Percentiles rank a stretch among this genome's conserved stretches.
Conservation (phyloP, 2,797 vertebrate genomes). For the Acanthurus tractus region DNA sequence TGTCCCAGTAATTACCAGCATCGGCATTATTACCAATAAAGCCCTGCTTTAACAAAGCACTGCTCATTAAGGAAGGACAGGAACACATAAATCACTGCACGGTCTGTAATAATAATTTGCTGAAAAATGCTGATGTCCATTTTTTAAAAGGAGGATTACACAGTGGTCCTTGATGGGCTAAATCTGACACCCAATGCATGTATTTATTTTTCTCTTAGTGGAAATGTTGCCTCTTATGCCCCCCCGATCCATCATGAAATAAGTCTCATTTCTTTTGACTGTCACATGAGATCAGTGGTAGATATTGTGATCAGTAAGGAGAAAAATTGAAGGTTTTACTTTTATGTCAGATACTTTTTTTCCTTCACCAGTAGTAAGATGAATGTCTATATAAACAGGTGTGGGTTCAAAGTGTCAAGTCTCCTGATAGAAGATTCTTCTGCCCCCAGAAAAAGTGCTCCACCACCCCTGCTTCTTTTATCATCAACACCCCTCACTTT, state of each 20-base stretch:
- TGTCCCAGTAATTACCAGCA: slow-evolving; percentile 47
- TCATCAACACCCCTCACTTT: slow-evolving; percentile 32
- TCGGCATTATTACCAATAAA: slow-evolving; percentile 33
- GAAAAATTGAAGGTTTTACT: slow-evolving; percentile 43
- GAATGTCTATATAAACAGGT: slow-evolving; percentile 44
- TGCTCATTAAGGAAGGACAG: slow-evolving; percentile 2
- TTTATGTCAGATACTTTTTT: slow-evolving; percentile 25
- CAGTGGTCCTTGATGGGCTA: slow-evolving; percentile 15
- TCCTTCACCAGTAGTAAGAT: slow-evolving; percentile 3
- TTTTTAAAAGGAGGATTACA: slow-evolving; percentile 44
- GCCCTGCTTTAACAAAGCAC: slow-evolving; percentile 24
- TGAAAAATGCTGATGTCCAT: neutral
- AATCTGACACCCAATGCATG: slow-evolving; percentile 18
- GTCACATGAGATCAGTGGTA: slow-evolving; percentile 17
- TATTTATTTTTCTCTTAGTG: slow-evolving; percentile 21
- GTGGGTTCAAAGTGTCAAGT: slow-evolving; percentile 51
- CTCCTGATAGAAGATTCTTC: slow-evolving; percentile 22
- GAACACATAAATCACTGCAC: neutral
- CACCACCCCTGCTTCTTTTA: slow-evolving; percentile 22
- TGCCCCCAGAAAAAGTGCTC: slow-evolving; percentile 36
- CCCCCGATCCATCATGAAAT: slow-evolving; percentile 29
- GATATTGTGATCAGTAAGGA: slow-evolving; percentile 11
- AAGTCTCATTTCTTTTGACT: slow-evolving; percentile 25
- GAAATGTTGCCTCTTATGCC: neutral
- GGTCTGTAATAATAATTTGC: slow-evolving; percentile 17